A percentile compares a stretch with the other conserved stretches of the same genome.
Conservation (phyloP, 64 coral and sea anemone genomes). For the Exaiptasia diaphana region DNA sequence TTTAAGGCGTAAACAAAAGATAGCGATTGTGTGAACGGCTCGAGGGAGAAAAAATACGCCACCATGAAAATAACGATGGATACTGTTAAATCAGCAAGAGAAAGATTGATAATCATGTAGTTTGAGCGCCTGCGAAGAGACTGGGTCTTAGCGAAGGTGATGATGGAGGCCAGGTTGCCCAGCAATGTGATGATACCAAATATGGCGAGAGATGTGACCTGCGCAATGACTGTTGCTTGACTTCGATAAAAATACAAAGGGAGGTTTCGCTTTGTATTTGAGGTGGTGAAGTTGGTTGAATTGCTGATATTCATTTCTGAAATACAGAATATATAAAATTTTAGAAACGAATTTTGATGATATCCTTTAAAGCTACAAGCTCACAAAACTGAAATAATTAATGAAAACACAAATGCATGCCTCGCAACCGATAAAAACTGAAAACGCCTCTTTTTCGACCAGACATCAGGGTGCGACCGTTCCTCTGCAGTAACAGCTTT, state of each 20-base stretch:
- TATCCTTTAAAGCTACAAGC: too few relatives aligned
- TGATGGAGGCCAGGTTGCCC: neutral
- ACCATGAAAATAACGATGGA: neutral
- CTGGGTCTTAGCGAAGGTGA: slow-evolving; percentile 2
- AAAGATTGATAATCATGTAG: slow-evolving; percentile 12
- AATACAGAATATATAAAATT: neutral
- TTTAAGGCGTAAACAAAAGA: neutral
- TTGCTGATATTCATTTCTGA: neutral
- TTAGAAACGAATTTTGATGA: too few relatives aligned
- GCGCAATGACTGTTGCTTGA: neutral
- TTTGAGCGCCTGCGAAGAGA: neutral
- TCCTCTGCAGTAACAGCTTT: too few relatives aligned
- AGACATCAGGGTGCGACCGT: too few relatives aligned
- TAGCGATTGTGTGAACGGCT: neutral
- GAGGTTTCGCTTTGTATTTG: neutral
- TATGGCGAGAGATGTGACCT: neutral
- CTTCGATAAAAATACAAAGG: neutral
- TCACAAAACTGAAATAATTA: too few relatives aligned
- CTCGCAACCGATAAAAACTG: too few relatives aligned
- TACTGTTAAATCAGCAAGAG: slow-evolving; percentile 11
- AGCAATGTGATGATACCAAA: neutral
- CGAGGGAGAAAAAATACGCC: neutral
- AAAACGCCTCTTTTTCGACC: too few relatives aligned
- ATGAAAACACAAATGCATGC: too few relatives aligned
- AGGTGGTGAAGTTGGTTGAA: neutral